Percentiles rank a stretch among this genome's conserved stretches.
Evolutionary conservation across 2,113 vertebrate species (phyloP).

Genomic region (Anhinga anhinga): DNA sequence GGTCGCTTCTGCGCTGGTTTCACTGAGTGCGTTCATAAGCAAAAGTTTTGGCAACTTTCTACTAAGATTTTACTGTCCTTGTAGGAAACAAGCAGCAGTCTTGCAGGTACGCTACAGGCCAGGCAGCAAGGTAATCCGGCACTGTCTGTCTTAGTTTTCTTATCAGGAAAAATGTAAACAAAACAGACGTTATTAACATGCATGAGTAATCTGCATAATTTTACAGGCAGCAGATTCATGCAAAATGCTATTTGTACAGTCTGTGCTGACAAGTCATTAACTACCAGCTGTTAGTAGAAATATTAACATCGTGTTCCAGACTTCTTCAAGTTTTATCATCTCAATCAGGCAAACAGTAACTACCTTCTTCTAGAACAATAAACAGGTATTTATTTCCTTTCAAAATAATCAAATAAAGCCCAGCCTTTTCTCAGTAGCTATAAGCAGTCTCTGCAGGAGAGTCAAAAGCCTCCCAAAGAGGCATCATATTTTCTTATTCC

Average conservation of each 20-base stretch:
- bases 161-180: not conserved
- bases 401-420: not conserved
- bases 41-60: not conserved
- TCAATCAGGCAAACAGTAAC: not conserved
- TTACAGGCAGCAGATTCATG: not conserved
- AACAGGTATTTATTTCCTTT: not conserved
- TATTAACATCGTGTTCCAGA: not conserved
- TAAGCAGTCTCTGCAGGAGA: not conserved
- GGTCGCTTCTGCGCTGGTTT: not conserved
- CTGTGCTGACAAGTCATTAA: not conserved
- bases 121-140: not conserved
- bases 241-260: not conserved
- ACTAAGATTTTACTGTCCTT: not conserved
- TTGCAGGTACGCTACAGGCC: not conserved
- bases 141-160: not conserved
- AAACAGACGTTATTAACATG: not conserved
- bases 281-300: not conserved
- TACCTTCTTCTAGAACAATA: not conserved
- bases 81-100: not conserved
- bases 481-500: not conserved
- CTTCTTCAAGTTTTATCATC: not conserved
- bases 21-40: not conserved
- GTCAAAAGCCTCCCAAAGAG: not conserved
- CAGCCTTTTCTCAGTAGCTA: not conserved
- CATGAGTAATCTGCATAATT: not conserved